A percentile compares a stretch with the other conserved stretches of the same genome.
Evolutionary conservation across 2,888 invertebrate species (phyloP).

Genomic region (Pammene fasciana): DNA sequence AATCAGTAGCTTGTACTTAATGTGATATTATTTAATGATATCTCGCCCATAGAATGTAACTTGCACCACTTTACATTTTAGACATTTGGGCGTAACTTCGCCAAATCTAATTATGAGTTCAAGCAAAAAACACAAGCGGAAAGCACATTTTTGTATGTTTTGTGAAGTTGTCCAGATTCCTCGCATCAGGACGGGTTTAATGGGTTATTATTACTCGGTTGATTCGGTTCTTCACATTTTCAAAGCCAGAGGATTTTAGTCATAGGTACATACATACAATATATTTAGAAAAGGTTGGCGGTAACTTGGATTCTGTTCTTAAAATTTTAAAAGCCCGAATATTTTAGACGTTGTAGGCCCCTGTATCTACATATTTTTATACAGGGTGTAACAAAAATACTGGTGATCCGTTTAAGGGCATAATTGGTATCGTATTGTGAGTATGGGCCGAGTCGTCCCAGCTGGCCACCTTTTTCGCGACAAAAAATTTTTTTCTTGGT

Average conservation of each 20-base stretch:
- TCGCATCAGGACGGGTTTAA: conserved; percentile 54
- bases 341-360: no score
- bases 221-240: conserved; percentile 25
- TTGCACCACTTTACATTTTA: conserved; percentile 54
- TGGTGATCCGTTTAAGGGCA: no score
- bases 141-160: conserved; percentile 68
- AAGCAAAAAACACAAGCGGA: conserved; percentile 64
- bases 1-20: neutral
- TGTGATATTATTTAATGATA: neutral
- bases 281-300: neutral
- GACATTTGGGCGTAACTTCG: conserved; percentile 69
- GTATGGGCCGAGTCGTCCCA: no score
- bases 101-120: conserved; percentile 81
- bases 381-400: no score
- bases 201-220: conserved; percentile 40
- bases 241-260: conserved; percentile 3
- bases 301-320: no score
- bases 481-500: no score
- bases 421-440: no score
- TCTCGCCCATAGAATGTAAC: conserved; percentile 43
- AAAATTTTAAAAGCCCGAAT: no score
- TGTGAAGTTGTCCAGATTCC: conserved; percentile 54
- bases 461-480: no score
- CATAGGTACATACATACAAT: neutral
- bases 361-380: no score